A percentile compares a stretch with the other conserved stretches of the same genome.
Evolutionary conservation across 2,888 invertebrate species (phyloP).

Genomic region (Agrilus biguttatus): DNA sequence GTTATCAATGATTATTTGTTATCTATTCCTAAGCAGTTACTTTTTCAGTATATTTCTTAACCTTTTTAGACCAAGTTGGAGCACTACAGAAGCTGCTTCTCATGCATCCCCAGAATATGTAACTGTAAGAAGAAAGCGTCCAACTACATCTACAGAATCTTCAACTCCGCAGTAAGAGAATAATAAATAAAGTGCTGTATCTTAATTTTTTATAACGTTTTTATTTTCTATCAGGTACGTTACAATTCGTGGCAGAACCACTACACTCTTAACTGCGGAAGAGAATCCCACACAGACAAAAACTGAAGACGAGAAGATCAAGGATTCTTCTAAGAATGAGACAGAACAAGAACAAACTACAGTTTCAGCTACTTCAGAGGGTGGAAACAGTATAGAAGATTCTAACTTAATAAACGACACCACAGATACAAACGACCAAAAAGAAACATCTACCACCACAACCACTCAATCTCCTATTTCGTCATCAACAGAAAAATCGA

Average conservation of each 20-base stretch:
- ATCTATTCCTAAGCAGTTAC: too few relatives aligned
- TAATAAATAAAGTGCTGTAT: background rate
- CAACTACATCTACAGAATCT: conserved; percentile 30
- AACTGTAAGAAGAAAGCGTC: conserved; percentile 42
- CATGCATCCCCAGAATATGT: conserved; percentile 40
- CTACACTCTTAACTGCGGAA: conserved; percentile 10
- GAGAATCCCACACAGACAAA: conserved; percentile 8
- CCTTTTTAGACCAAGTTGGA: too few relatives aligned
- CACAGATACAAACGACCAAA: background rate
- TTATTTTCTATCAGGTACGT: conserved; percentile 8
- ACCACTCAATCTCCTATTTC: background rate
- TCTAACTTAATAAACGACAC: background rate
- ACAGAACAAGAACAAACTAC: conserved; percentile 7
- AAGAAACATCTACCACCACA: conserved; percentile 8
- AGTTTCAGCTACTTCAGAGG: too few relatives aligned
- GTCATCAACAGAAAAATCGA: too few relatives aligned
- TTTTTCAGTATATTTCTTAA: too few relatives aligned
- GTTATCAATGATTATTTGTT: too few relatives aligned
- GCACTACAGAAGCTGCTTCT: background rate
- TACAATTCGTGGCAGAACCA: conserved; percentile 10
- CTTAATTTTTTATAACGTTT: background rate
- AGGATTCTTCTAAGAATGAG: conserved; percentile 5
- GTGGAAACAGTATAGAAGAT: too few relatives aligned
- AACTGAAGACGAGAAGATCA: conserved; percentile 3
- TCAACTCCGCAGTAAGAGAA: conserved; percentile 36